Evolutionary conservation across 2,888 invertebrate genomes (phyloP).

Genomic region (Poecilus cupreus): DNA sequence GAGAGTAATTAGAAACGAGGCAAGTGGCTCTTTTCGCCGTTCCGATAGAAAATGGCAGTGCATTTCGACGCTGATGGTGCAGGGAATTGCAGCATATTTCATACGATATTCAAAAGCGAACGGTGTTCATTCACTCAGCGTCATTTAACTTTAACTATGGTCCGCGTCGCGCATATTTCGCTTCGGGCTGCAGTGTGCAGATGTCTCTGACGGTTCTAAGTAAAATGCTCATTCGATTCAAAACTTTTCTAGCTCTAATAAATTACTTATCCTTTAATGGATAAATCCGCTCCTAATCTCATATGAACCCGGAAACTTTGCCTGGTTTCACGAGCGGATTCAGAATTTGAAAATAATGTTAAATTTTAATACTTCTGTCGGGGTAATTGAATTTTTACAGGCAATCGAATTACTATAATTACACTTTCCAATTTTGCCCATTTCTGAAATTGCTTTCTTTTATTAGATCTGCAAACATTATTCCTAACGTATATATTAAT

Average conservation of each 20-base stretch:
- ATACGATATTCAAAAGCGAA: constrained; percentile 30
- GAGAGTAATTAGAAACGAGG: constrained; percentile 11
- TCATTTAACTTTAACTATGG: constrained; percentile 33
- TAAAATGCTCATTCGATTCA: constrained; percentile 31
- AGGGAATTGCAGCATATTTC: constrained; percentile 21
- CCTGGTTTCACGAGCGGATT: neutral
- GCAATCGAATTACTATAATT: constrained; percentile 5
- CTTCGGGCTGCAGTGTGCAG: neutral
- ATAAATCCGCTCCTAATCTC: constrained; percentile 17
- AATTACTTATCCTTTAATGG: constrained; percentile 36
- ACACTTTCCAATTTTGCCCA: constrained; percentile 14
- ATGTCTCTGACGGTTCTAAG: constrained; percentile 17
- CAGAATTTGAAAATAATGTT: constrained; percentile 12
- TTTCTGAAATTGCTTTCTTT: constrained; percentile 1
- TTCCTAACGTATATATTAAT: too few species aligned
- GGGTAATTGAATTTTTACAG: constrained; percentile 13
- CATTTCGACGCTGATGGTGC: constrained; percentile 1
- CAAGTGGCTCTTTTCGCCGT: neutral
- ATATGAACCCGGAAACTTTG: constrained; percentile 9
- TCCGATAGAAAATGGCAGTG: neutral
- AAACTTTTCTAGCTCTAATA: constrained; percentile 35
- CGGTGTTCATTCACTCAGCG: constrained; percentile 8
- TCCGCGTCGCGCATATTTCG: constrained; percentile 1
- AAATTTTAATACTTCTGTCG: constrained; percentile 1
- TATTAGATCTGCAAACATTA: neutral